Percentiles rank a stretch among this genome's conserved stretches.
phyloP scores from a whole-genome alignment of 2,113 vertebrate genomes.

The Scomber colias region DNA sequence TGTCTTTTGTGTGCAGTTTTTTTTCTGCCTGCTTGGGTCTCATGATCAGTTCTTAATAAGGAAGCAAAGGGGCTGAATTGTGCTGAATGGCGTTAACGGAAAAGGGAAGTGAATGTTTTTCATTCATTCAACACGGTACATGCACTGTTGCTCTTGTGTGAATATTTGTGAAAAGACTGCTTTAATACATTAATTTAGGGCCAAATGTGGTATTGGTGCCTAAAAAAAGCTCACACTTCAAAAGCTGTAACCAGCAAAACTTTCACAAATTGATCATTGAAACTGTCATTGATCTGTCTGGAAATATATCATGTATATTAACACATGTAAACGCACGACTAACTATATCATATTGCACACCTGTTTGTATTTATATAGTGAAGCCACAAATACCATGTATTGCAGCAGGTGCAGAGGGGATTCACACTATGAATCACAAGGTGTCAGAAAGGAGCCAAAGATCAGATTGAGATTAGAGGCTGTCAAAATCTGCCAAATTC shows the following conservation, averaged over 20 bases:
- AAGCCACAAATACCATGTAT: conserved; percentile 13
- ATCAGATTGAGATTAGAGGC: neutral
- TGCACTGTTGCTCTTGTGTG: neutral
- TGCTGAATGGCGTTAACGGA: conserved; percentile 50
- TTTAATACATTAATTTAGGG: no score
- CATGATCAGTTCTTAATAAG: conserved; percentile 40
- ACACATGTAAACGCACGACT: no score
- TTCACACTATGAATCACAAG: conserved; percentile 44
- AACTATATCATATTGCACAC: neutral
- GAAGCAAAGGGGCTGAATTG: conserved; percentile 26
- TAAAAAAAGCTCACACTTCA: neutral
- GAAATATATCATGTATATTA: neutral
- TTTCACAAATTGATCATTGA: no score
- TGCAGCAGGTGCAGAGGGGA: conserved; percentile 10
- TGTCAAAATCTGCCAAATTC: conserved; percentile 4
- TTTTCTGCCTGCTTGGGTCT: neutral
- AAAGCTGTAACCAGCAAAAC: neutral
- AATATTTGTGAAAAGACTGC: neutral
- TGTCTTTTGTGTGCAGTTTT: neutral
- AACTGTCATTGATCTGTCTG: neutral
- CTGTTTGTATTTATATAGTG: neutral
- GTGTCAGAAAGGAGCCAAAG: neutral
- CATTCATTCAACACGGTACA: conserved; percentile 35
- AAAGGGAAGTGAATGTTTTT: conserved; percentile 55
- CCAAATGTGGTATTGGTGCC: no score